Conservation (phyloP, 2,888 invertebrate genomes). For the Mesorhabditis sp. region DNA sequence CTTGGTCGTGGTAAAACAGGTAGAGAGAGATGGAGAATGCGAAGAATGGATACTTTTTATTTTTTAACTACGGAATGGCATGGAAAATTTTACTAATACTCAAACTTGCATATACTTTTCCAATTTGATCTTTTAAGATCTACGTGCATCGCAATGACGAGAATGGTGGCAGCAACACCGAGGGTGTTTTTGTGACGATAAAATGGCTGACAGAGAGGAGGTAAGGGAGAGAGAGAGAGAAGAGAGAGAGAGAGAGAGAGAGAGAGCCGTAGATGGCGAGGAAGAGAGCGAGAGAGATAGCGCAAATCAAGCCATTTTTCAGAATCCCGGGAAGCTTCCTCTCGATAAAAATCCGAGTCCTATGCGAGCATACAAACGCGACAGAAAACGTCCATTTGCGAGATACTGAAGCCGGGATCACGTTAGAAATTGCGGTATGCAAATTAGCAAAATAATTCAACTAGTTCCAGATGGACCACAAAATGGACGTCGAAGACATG, state of each 20-base stretch:
- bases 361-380: slow-evolving; percentile 29
- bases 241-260: slow-evolving; percentile 15
- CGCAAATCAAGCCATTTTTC: neutral
- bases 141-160: slow-evolving; percentile 30
- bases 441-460: slow-evolving; percentile 3
- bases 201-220: slow-evolving; percentile 22
- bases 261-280: too few relatives aligned
- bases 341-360: slow-evolving; percentile 22
- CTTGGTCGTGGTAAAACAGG: too few relatives aligned
- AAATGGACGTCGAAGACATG: slow-evolving; percentile 45
- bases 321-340: neutral
- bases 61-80: too few relatives aligned
- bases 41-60: too few relatives aligned
- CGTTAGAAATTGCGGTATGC: slow-evolving; percentile 36
- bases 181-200: slow-evolving; percentile 30
- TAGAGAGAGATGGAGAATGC: too few relatives aligned
- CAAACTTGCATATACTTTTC: too few relatives aligned
- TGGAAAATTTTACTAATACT: too few relatives aligned
- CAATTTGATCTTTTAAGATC: too few relatives aligned
- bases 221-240: slow-evolving; percentile 8
- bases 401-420: slow-evolving; percentile 30
- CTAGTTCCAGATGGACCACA: slow-evolving; percentile 46
- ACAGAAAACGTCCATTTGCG: slow-evolving; percentile 30
- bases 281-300: neutral
- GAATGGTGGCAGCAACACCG: slow-evolving; percentile 28